phyloP scores from a whole-genome alignment of 1,140 invertebrate genomes.

The Temnothorax nylanderi region DNA sequence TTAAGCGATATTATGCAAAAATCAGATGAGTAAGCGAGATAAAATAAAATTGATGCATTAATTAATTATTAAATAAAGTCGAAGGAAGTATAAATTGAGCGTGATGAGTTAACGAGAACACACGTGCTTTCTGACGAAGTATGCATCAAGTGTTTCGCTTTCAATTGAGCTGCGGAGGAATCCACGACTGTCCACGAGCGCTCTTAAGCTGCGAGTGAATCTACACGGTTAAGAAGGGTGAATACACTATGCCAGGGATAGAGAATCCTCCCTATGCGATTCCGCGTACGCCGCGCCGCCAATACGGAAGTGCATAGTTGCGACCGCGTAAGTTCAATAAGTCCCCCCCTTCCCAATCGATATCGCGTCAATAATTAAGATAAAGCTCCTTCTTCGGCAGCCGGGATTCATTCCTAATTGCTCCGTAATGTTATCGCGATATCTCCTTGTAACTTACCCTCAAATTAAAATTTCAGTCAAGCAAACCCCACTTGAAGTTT shows the following conservation, averaged over 20 bases:
- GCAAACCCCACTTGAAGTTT: conserved; percentile 10
- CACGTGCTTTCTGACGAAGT: neutral
- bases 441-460: neutral
- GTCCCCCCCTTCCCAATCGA: neutral
- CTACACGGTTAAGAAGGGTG: neutral
- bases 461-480: conserved; percentile 31
- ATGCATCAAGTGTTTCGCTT: neutral
- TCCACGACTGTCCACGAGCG: neutral
- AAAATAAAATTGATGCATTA: neutral
- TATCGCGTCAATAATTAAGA: conserved; percentile 48
- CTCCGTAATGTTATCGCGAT: conserved; percentile 29
- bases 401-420: conserved; percentile 22
- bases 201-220: neutral
- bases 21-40: neutral
- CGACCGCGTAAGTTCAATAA: conserved; percentile 19
- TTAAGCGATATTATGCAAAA: neutral
- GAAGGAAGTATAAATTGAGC: neutral
- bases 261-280: neutral
- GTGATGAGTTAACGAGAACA: neutral
- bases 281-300: conserved; percentile 4
- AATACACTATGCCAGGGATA: neutral
- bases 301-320: conserved; percentile 17
- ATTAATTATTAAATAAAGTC: neutral
- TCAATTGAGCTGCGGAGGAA: neutral
- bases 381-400: conserved; percentile 8